phyloP scores from a whole-genome alignment of 2,888 invertebrate species.

The Bimastos eiseni region DNA sequence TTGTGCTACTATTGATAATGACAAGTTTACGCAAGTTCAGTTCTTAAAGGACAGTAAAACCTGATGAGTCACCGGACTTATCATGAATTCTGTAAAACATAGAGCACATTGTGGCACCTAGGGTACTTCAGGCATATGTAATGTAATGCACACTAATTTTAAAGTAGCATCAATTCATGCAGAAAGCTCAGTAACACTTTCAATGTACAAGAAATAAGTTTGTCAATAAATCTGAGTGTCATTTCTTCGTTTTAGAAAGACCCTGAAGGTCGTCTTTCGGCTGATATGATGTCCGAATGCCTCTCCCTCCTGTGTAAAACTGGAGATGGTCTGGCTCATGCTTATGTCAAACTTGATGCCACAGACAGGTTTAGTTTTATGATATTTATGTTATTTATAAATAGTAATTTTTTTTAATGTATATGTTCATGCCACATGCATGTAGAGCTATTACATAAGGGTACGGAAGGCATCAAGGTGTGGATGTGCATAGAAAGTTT shows the following conservation, averaged over 20 bases:
- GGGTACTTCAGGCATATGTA: neutral
- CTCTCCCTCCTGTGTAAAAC: slow-evolving; percentile 60
- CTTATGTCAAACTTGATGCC: slow-evolving; percentile 59
- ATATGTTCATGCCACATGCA: too few relatives aligned
- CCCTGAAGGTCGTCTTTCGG: slow-evolving; percentile 55
- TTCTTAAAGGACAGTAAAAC: too few relatives aligned
- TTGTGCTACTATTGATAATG: too few relatives aligned
- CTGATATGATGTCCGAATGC: slow-evolving; percentile 50
- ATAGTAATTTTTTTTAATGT: neutral
- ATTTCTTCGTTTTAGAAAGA: slow-evolving; percentile 37
- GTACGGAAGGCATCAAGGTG: too few relatives aligned
- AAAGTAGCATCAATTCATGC: neutral
- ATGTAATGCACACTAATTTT: neutral
- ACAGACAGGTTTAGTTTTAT: slow-evolving; percentile 57
- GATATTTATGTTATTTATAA: neutral
- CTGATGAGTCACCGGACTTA: neutral
- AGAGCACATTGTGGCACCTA: neutral
- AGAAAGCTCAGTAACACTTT: neutral
- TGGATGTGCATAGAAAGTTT: too few relatives aligned
- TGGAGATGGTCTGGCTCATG: slow-evolving; percentile 61
- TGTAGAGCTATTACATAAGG: too few relatives aligned
- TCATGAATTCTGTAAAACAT: neutral
- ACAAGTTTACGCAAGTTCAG: too few relatives aligned
- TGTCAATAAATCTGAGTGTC: neutral
- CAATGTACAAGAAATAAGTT: neutral